Evolutionary conservation across 2,797 vertebrate genomes (phyloP).

Genomic region (Toxotes lorentzi): DNA sequence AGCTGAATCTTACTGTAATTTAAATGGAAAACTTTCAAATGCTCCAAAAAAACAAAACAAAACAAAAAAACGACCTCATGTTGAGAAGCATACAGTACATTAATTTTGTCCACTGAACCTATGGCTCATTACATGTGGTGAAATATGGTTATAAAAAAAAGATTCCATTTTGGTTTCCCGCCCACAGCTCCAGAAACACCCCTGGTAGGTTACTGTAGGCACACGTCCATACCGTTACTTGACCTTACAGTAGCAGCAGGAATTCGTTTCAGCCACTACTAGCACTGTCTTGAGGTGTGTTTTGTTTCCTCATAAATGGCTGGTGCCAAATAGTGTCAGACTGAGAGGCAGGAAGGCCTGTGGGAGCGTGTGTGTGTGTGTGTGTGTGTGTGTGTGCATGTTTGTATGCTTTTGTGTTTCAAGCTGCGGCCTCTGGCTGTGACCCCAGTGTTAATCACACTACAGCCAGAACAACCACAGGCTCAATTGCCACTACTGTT

Average conservation of each 20-base stretch:
- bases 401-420: conserved; percentile 60
- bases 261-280: conserved; percentile 62
- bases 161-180: conserved; percentile 17
- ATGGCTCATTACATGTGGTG: conserved; percentile 28
- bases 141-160: conserved; percentile 34
- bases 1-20: conserved; percentile 9
- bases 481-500: conserved; percentile 53
- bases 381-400: conserved; percentile 25
- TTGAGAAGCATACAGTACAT: conserved; percentile 9
- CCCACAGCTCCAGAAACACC: conserved; percentile 46
- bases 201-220: conserved; percentile 31
- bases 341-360: conserved; percentile 60
- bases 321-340: conserved; percentile 70
- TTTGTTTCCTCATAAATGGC: conserved; percentile 76
- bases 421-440: conserved; percentile 76
- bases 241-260: conserved; percentile 64
- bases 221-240: conserved; percentile 53
- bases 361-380: conserved; percentile 37
- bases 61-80: background rate
- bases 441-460: conserved; percentile 82
- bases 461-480: conserved; percentile 74
- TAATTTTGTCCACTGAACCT: conserved; percentile 19
- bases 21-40: conserved; percentile 7
- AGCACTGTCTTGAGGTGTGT: conserved; percentile 63
- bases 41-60: background rate